A percentile compares a stretch with the other conserved stretches of the same genome.
These are phyloP conservation scores for Xiphophorus birchmanni DNA, from an alignment of 2,797 vertebrate genomes.

Conservation along the genomic window DNA sequence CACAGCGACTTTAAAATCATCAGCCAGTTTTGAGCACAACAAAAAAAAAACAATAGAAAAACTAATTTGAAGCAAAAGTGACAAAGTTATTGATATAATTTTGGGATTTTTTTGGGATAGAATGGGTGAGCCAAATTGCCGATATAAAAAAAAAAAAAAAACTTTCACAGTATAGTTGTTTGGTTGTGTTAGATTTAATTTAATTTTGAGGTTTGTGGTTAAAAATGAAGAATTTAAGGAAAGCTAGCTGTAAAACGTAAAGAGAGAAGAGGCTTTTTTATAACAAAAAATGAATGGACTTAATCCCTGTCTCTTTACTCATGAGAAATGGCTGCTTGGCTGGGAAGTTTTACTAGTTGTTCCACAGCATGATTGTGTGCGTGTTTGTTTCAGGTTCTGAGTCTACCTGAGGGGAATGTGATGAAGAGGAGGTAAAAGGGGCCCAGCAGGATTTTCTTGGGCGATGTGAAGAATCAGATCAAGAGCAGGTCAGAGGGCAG, in stretches of 20 bases:
- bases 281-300: not conserved
- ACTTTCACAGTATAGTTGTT: not conserved
- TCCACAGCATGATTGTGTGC: not conserved
- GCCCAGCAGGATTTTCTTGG: not conserved
- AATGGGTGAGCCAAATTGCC: not conserved
- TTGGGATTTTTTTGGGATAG: not conserved
- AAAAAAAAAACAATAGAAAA: not conserved
- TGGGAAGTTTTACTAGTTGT: not conserved
- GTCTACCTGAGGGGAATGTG: not conserved
- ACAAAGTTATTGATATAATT: not conserved
- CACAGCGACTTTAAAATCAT: not conserved
- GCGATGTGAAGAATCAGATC: not conserved
- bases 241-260: not conserved
- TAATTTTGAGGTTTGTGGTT: not conserved
- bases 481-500: not conserved
- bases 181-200: not conserved
- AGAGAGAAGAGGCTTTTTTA: not conserved
- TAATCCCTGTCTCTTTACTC: not conserved
- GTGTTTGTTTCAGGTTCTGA: not conserved
- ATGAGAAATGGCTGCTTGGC: not conserved
- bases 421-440: not conserved
- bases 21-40: not conserved
- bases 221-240: not conserved
- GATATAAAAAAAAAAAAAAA: not conserved
- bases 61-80: not conserved